These are phyloP conservation scores for Tokudaia tokunoshimensis DNA, from an alignment of 2,797 vertebrate species.

Conservation along the genomic window DNA sequence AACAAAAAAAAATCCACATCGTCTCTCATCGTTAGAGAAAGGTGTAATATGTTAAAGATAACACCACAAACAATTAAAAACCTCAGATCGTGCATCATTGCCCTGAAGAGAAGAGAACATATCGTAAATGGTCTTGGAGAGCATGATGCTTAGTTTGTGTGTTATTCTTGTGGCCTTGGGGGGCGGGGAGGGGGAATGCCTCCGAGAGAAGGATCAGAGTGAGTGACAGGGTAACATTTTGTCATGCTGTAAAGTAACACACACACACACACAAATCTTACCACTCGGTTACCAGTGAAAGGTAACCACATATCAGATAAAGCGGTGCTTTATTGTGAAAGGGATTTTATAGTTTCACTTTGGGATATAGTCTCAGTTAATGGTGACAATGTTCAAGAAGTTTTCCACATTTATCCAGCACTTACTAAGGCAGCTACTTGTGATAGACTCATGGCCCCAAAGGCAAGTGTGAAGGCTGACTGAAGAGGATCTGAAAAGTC, in stretches of 20 bases:
- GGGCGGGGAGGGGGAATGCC: too few species aligned
- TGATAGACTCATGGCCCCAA: neutral
- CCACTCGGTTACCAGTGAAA: neutral
- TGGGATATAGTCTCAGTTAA: neutral
- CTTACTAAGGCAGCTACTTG: neutral
- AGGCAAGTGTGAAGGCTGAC: neutral
- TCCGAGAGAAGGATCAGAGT: neutral
- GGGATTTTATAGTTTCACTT: neutral
- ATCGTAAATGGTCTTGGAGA: neutral
- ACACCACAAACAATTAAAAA: neutral
- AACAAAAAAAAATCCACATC: neutral
- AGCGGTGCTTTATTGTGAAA: conserved; percentile 5
- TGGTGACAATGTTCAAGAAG: too few species aligned
- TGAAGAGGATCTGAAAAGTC: neutral
- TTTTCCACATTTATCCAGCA: neutral
- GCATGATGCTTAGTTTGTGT: too few species aligned
- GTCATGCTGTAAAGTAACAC: neutral
- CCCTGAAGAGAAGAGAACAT: neutral
- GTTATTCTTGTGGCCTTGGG: neutral
- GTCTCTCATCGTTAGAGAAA: neutral
- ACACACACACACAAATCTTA: neutral
- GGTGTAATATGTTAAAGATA: neutral
- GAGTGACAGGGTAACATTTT: neutral
- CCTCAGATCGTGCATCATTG: neutral
- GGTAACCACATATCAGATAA: neutral